Evolutionary conservation across 2,113 vertebrate genomes (phyloP).

Genomic region (Bagarius yarrelli): DNA sequence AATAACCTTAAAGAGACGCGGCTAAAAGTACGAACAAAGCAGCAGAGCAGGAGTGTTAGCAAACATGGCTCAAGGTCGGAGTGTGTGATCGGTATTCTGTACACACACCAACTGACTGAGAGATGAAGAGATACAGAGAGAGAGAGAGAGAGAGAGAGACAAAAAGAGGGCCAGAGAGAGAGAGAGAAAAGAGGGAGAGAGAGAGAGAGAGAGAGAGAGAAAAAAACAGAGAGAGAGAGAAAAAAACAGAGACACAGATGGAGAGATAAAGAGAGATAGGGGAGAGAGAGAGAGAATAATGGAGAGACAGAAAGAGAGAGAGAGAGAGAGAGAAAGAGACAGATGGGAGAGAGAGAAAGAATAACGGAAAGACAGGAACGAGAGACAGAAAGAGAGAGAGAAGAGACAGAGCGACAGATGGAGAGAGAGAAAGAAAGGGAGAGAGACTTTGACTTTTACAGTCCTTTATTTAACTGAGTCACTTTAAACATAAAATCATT

Average conservation of each 20-base stretch:
- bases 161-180: neutral
- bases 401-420: neutral
- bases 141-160: neutral
- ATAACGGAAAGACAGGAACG: neutral
- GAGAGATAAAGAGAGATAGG: neutral
- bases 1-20: neutral
- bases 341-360: neutral
- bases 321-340: neutral
- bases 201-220: neutral
- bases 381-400: neutral
- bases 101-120: neutral
- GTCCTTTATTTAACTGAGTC: no score
- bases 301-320: no score
- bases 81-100: neutral
- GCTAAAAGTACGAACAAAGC: neutral
- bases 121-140: neutral
- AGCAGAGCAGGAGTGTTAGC: neutral
- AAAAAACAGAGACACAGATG: neutral
- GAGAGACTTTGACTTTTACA: no score
- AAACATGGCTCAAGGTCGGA: neutral
- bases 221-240: neutral
- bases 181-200: neutral
- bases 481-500: no score
- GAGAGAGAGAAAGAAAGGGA: neutral
- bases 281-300: neutral